phyloP scores from a whole-genome alignment of 2,113 vertebrate genomes.

The Trinectes maculatus region DNA sequence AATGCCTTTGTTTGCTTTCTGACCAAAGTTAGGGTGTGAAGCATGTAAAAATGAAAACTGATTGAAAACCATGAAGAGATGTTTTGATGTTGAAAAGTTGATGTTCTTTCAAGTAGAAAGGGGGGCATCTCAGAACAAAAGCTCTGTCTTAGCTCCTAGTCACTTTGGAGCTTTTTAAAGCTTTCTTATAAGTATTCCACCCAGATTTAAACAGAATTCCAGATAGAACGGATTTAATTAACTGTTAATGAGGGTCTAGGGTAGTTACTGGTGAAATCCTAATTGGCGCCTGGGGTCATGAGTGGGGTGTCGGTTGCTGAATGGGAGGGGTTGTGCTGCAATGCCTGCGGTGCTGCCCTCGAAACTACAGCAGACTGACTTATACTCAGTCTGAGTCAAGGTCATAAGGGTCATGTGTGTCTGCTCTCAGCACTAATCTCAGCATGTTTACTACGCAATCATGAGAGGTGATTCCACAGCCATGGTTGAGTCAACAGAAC shows the following conservation, averaged over 20 bases:
- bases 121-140: constrained; percentile 32
- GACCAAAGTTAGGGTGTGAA: not conserved
- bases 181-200: constrained; percentile 37
- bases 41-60: not conserved
- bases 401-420: constrained; percentile 70
- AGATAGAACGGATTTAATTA: constrained; percentile 80
- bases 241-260: constrained; percentile 80
- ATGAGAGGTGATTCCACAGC: not conserved
- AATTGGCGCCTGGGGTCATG: constrained; percentile 75
- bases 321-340: constrained; percentile 16
- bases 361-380: constrained; percentile 65
- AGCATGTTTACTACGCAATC: constrained; percentile 20
- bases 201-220: constrained; percentile 66
- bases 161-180: too few relatives aligned
- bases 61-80: not conserved
- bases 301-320: constrained; percentile 35
- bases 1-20: not conserved
- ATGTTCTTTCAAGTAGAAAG: not conserved
- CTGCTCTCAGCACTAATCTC: not conserved
- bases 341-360: constrained; percentile 71
- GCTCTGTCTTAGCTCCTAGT: not conserved
- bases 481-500: too few relatives aligned
- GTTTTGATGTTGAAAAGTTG: not conserved
- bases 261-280: constrained; percentile 80
- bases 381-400: constrained; percentile 74